Base-by-base conservation (phyloP, 2,797 vertebrate species). In the Sebastes aleutianus region DNA sequence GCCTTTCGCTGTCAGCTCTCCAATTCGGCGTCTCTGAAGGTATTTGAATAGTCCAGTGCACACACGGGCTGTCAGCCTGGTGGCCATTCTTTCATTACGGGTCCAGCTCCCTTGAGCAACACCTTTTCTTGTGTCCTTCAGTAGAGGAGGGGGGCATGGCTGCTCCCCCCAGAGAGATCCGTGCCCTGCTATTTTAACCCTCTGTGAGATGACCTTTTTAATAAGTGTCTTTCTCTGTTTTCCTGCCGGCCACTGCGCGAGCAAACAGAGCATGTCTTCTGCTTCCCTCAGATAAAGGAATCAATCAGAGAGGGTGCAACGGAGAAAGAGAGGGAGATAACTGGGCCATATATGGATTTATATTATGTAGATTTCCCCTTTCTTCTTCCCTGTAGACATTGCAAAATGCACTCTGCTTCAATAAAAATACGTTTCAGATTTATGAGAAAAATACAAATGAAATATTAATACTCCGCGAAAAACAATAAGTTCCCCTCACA, bases 161-260 rank as follows among this genome's bases (percentile, higher is more conserved):
- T 82, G 86, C 90, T 87, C 78, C 91, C 92, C 88, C 90, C 74
- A 77, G 91, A 91, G 94, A 93, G 88, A 87, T 92, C 85, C 36
- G 75, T 94, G 93, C 94, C 93, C 93, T 94, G 95, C 93, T 95
- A 94, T 94, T 95, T 95, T 95, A 96, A 95, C 94, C 95, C 95
- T 95, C 94, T 94, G 95, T 88, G 95, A 93, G 94, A 92, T 95
- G 95, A 95, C 95, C 95, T 96, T 95, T 96, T 96, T 95, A 96
- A 96, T 95, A 96, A 96, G 95, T 96, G 95, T 95, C 95, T 96
- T 95, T 95, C 94, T 94, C 95, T 95, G 94, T 95, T 95, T 94
- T 95, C 94, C 94, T 95, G 93, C 91, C 89, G 93, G 94, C 92
- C 94, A 95, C 92, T 94, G 94, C 83, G 92, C 91, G 92, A 95